Evolutionary conservation across 2,113 vertebrate genomes (phyloP).

Genomic region (Gracilinanus agilis): DNA sequence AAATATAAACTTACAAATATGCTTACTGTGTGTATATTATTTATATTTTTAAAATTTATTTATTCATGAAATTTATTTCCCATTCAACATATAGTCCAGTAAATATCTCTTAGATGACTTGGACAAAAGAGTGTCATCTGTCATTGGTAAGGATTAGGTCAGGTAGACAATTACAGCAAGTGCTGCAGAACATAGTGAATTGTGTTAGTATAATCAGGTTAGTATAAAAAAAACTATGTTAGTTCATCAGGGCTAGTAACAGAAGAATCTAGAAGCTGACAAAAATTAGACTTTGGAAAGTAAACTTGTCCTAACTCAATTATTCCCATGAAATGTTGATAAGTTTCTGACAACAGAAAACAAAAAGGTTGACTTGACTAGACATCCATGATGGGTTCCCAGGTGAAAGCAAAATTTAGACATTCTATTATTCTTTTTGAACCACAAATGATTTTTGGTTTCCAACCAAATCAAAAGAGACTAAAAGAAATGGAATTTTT

Average conservation of each 20-base stretch:
- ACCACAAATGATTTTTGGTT: conserved; percentile 30
- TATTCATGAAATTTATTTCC: not conserved
- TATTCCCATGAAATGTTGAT: conserved; percentile 34
- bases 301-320: not conserved
- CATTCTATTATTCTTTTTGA: conserved; percentile 13
- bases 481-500: conserved; percentile 27
- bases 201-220: conserved; percentile 9
- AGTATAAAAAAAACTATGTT: not conserved
- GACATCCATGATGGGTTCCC: not conserved
- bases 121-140: conserved; percentile 4
- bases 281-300: conserved; percentile 8
- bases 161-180: not conserved
- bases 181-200: not conserved
- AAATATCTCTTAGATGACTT: not conserved
- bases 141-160: not conserved
- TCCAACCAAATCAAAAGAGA: conserved; percentile 35
- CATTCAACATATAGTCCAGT: not conserved
- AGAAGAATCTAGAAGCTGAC: conserved; percentile 3
- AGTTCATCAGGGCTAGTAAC: not conserved
- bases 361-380: not conserved
- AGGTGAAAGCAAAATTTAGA: not conserved
- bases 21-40: no score
- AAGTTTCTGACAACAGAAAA: conserved; percentile 45
- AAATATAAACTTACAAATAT: no score
- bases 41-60: no score